phyloP scores from a whole-genome alignment of 2,797 vertebrate species.

The Micrastur ruficollis region DNA sequence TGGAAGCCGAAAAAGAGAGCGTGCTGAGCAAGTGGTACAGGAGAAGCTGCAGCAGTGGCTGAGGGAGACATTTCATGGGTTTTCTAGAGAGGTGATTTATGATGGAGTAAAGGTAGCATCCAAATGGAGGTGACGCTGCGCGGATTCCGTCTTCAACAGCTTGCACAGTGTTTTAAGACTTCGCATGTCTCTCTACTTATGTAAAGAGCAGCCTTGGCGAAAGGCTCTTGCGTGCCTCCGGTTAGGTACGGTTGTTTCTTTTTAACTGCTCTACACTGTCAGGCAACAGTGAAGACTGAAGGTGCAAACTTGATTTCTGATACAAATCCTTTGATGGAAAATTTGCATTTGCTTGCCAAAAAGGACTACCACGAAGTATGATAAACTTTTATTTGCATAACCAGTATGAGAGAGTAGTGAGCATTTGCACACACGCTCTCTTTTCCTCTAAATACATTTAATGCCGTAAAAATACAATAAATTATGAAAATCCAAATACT shows the following conservation, averaged over 20 bases:
- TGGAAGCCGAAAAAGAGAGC: background rate
- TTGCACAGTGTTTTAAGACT: no score
- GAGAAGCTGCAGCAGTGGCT: background rate
- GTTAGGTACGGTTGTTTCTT: background rate
- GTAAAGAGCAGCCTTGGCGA: background rate
- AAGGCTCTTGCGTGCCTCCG: background rate
- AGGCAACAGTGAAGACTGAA: background rate
- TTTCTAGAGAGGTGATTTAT: background rate
- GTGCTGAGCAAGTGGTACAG: background rate
- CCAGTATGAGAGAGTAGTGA: no score
- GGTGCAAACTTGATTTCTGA: background rate
- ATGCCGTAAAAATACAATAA: background rate
- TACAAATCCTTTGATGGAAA: background rate
- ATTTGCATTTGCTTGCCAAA: background rate
- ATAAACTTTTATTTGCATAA: background rate
- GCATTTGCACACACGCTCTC: background rate
- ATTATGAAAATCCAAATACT: background rate
- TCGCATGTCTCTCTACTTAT: background rate
- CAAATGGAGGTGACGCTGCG: background rate
- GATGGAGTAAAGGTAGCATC: rapidly evolving
- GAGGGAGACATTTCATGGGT: background rate
- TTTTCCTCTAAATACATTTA: background rate
- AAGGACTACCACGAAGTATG: background rate
- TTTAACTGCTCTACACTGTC: background rate
- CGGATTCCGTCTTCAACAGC: background rate